Evolutionary conservation across 37 sponge, comb jelly and placozoan species (phyloP), one percentile per base, ranked within the genome.

Genomic region (Diacarnus erythraeanus): DNA sequence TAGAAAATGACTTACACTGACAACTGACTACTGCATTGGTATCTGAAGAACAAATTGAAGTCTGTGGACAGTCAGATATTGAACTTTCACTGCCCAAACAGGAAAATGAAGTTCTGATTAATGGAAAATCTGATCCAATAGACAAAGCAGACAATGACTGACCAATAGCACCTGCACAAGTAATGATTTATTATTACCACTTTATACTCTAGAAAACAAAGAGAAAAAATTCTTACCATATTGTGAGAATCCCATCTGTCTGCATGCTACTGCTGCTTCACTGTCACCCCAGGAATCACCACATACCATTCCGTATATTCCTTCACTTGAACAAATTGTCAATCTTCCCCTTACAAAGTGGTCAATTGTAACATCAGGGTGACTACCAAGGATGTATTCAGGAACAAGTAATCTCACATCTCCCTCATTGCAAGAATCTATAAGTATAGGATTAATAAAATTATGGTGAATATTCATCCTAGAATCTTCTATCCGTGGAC

Each of bases 371-470:
- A 47, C 10, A 47, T 47, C 12, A n/a, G n/a, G n/a, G n/a, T n/a
- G n/a, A n/a, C n/a, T 12, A 47, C 12, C 51, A 47, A 47, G 12
- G 6, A 47, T 12, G 12, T 47, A 6, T 15, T 12, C 10, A 47
- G 33, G 17, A 15, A 26, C 42, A 26, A 81, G 56, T 39, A 84
- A 35, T 69, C 74, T 0, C 77, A 84, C 9, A 77, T 83, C 29
- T 74, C 92, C 66, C 1, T 64, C 54, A 38, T 31, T 34, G 27
- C 82, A 47, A 15, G 51, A 47, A 15, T 12, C 51, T 47, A 47
- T 47, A 47, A 47, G 6, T 47, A 47, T 47, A 15, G 12, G 51
- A 47, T 6, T 47, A 47, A 15, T 54, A 18, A 21, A 12, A 54
- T 12, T 18, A 54, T 18, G 18, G 12, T 18, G 18, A 54, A 18